phyloP scores from a whole-genome alignment of 2,113 vertebrate species.

The Lasiurus borealis region DNA sequence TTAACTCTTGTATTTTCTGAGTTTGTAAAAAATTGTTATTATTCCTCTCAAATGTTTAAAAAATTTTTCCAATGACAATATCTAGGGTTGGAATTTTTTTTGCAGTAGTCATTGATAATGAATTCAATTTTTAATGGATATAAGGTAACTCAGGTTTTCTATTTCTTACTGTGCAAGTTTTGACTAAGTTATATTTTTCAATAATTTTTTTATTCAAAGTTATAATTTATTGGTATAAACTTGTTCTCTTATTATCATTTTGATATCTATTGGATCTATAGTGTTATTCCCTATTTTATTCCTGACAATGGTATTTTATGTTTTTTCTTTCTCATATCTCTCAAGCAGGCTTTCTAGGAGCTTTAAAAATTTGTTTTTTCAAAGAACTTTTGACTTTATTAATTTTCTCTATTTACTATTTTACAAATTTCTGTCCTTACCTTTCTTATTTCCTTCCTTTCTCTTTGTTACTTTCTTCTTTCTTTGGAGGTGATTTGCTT shows the following conservation, averaged over 20 bases:
- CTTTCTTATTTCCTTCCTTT: slow-evolving; percentile 16
- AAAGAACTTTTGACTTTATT: neutral
- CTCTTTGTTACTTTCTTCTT: slow-evolving; percentile 21
- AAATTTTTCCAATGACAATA: slow-evolving; percentile 39
- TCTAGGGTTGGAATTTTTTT: neutral
- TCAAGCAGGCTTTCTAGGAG: neutral
- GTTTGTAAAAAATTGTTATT: neutral
- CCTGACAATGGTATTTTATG: neutral
- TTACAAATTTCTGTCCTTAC: neutral
- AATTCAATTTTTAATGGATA: slow-evolving; percentile 1
- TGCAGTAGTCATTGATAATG: neutral
- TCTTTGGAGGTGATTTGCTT: neutral
- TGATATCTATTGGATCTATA: neutral
- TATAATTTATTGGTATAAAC: neutral
- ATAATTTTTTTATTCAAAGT: neutral
- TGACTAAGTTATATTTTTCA: neutral
- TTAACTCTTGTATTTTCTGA: neutral
- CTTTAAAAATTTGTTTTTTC: neutral
- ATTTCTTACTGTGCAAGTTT: neutral
- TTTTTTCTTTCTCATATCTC: neutral
- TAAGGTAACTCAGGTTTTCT: slow-evolving; percentile 16
- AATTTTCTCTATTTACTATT: slow-evolving; percentile 19
- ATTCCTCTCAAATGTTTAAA: neutral
- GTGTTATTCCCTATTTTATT: neutral
- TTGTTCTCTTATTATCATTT: neutral